Evolutionary conservation across 2,888 invertebrate genomes (phyloP), one percentile per base, ranked within the genome.

Genomic region (Aphrophora alni): DNA sequence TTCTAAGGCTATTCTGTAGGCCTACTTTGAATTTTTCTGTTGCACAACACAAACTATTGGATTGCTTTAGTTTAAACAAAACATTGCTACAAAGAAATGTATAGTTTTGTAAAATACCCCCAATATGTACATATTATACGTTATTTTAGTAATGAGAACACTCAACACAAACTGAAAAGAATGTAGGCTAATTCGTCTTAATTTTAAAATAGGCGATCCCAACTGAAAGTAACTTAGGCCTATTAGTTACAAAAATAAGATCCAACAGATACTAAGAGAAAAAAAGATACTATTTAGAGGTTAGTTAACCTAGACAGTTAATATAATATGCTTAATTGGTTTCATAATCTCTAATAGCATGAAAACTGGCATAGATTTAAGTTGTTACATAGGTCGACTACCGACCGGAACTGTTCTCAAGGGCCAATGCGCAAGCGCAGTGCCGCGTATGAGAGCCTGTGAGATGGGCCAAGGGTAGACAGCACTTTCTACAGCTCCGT

Each of bases 401-500:
- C 78, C 74, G 68, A 76, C 78, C 81, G 78, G 81, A 78, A 81
- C 78, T 78, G 78, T 71, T 78, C 75, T 71, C 25, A 59, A 78
- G 75, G 75, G 78, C 76, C 81, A 84, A 80, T 84, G 86, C 86
- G 85, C 86, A 84, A 83, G 86, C 86, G 85, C 85, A 84, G 84
- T 86, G 85, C 84, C 84, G 85, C 86, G 85, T 85, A 84, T 83
- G 83, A 83, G 82, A 83, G 82, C 80, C 83, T 80, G 81, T 83
- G 85, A 85, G 85, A 85, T 84, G 85, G 85, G 84, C 84, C 83
- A 84, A 84, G 85, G 85, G 83, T 84, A 84, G 84, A 84, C 85
- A 85, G 84, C 84, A 84, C 85, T 85, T 86, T 85, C 84, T 83
- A 83, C 83, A 84, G 85, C 86, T 86, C 86, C 85, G 85, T 84